phyloP scores from a whole-genome alignment of 2,113 vertebrate species.

The human region DNA sequence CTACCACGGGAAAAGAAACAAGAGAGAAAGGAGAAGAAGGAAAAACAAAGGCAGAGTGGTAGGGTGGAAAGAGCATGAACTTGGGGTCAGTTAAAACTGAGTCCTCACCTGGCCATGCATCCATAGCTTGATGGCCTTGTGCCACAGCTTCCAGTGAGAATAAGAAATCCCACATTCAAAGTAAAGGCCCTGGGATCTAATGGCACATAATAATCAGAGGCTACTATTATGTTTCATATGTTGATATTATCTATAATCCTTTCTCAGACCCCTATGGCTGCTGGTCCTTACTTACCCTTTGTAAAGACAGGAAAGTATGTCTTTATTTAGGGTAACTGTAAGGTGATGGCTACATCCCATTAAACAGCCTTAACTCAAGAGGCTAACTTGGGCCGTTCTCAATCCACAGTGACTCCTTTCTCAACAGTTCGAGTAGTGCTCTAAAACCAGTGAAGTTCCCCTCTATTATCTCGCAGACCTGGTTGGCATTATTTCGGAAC shows the following conservation, averaged over 20 bases:
- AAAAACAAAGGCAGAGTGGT: no score
- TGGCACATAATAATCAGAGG: background rate
- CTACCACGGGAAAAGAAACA: background rate
- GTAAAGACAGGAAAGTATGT: background rate
- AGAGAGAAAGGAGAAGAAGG: background rate
- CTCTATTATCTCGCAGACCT: rapidly evolving
- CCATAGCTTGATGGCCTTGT: background rate
- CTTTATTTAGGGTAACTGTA: background rate
- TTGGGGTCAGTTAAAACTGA: background rate
- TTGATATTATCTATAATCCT: background rate
- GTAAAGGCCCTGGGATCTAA: background rate
- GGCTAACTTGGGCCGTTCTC: background rate
- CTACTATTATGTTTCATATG: background rate
- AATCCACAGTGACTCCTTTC: background rate
- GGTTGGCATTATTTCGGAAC: rapidly evolving
- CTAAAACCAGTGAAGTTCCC: background rate
- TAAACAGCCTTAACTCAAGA: background rate
- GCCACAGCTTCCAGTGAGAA: background rate
- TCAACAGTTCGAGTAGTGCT: background rate
- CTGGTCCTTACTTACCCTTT: background rate
- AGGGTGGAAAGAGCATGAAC: background rate
- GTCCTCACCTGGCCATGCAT: rapidly evolving
- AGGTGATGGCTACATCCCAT: background rate
- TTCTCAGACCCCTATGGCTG: background rate
- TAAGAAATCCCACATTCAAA: background rate